A percentile compares a stretch with the other conserved stretches of the same genome.
Conservation (phyloP, 1,140 invertebrate species). For the Ostrea edulis region DNA sequence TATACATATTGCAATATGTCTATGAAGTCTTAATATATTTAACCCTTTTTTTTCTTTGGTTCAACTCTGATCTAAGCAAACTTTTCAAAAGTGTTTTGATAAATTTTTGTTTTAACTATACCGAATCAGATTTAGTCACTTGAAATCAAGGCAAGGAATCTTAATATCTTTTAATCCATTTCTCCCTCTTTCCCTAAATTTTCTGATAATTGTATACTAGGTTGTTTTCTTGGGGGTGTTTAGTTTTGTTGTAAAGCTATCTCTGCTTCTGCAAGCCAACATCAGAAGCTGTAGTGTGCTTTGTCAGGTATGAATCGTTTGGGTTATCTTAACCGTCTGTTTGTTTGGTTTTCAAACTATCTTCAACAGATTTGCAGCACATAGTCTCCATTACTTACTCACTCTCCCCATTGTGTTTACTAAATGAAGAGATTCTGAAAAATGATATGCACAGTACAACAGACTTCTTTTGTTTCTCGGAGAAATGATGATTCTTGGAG, state of each 20-base stretch:
- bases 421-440: not conserved
- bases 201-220: not conserved
- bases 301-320: not conserved
- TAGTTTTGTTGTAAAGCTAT: not conserved
- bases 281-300: not conserved
- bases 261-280: not conserved
- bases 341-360: constrained; percentile 2
- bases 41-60: not conserved
- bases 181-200: not conserved
- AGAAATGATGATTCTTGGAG: no score
- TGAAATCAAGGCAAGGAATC: no score
- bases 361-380: not conserved
- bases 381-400: constrained; percentile 9
- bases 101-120: no score
- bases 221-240: not conserved
- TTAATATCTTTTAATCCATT: not conserved
- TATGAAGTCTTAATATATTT: not conserved
- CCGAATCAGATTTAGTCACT: no score
- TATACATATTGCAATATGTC: not conserved
- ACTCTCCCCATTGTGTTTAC: not conserved
- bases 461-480: no score
- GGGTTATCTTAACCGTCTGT: not conserved
- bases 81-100: no score
- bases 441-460: no score
- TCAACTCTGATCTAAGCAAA: not conserved